Percentiles rank a stretch among this genome's conserved stretches.
Evolutionary conservation across 1,140 invertebrate species (phyloP).

Genomic region (Nymphalis io): DNA sequence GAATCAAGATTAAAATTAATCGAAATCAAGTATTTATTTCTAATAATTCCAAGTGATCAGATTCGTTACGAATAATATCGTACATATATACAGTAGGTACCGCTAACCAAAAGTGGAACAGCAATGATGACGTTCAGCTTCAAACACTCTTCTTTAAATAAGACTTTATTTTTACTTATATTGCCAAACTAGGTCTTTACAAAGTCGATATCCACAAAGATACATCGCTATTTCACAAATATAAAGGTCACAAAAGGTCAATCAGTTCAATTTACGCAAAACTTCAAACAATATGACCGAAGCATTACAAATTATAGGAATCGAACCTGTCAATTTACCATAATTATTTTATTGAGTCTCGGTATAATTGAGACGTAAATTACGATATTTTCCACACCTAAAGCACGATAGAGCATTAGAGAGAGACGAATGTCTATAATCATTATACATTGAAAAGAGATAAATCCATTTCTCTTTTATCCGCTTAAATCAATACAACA

Average conservation of each 20-base stretch:
- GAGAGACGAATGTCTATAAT: slow-evolving; percentile 46
- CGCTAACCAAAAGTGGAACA: no score
- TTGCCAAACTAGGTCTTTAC: not conserved
- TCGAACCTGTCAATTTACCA: slow-evolving; percentile 36
- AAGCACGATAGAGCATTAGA: slow-evolving; percentile 26
- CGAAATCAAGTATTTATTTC: no score
- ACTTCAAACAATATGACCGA: slow-evolving; percentile 24
- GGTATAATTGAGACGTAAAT: slow-evolving; percentile 56
- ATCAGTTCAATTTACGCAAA: slow-evolving; percentile 11
- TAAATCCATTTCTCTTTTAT: slow-evolving; percentile 60
- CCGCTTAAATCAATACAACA: slow-evolving; percentile 55
- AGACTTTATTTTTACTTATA: not conserved
- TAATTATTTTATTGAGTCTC: slow-evolving; percentile 44
- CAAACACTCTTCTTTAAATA: no score
- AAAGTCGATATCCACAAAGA: not conserved
- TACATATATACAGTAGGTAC: no score
- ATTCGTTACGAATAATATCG: no score
- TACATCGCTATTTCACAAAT: slow-evolving; percentile 2
- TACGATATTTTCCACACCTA: slow-evolving; percentile 45
- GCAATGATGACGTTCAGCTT: no score
- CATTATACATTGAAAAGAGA: slow-evolving; percentile 55
- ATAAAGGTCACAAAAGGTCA: slow-evolving; percentile 12
- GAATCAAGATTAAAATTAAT: no score
- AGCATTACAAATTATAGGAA: slow-evolving; percentile 27
- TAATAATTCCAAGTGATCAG: no score